phyloP scores from a whole-genome alignment of 2,888 invertebrate genomes.

The Amphimallon solstitiale region DNA sequence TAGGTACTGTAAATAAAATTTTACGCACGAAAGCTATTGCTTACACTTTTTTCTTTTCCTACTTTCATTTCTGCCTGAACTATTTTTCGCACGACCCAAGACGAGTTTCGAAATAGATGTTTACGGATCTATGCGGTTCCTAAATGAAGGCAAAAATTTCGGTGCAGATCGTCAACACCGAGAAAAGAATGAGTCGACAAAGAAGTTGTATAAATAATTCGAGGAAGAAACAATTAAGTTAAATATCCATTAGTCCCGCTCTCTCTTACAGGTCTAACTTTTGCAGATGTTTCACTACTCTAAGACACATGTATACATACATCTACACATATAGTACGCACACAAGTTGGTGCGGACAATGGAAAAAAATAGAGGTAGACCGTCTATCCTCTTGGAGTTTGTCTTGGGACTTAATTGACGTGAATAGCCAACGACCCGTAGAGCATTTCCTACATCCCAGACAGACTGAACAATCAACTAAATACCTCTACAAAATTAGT shows the following conservation, averaged over 20 bases:
- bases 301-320: neutral
- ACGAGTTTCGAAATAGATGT: neutral
- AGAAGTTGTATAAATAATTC: conserved; percentile 20
- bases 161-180: neutral
- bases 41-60: too few relatives aligned
- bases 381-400: neutral
- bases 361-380: neutral
- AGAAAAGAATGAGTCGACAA: conserved; percentile 1
- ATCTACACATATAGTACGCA: too few relatives aligned
- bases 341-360: too few relatives aligned
- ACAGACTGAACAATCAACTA: too few relatives aligned
- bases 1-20: too few relatives aligned
- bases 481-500: too few relatives aligned
- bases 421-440: neutral
- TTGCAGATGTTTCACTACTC: conserved; percentile 4
- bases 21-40: too few relatives aligned
- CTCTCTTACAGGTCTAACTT: neutral
- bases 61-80: too few relatives aligned
- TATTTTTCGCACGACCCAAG: too few relatives aligned
- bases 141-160: neutral
- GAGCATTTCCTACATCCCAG: too few relatives aligned
- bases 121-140: neutral
- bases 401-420: conserved; percentile 5
- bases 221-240: conserved; percentile 16
- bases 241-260: conserved; percentile 11